Evolutionary conservation across 2,797 vertebrate species (phyloP).

Genomic region (Adrianichthys oophorus): DNA sequence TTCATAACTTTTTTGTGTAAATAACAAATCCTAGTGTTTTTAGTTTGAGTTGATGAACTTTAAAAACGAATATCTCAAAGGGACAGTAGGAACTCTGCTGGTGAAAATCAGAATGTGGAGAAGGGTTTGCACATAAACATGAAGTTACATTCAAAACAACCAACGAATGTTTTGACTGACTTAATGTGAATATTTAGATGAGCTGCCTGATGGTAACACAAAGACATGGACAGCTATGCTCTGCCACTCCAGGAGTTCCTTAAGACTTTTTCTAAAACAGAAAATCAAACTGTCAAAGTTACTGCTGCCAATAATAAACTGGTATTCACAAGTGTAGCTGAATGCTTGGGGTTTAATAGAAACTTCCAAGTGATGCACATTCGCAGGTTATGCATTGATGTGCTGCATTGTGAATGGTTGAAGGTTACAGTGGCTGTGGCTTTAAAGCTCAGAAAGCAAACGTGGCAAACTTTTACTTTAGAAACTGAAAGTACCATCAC

Average conservation of each 20-base stretch:
- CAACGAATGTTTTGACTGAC: slow-evolving; percentile 43
- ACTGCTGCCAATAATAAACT: slow-evolving; percentile 21
- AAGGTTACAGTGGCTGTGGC: slow-evolving; percentile 11
- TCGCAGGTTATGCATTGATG: slow-evolving; percentile 18
- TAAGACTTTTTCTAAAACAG: slow-evolving; percentile 3
- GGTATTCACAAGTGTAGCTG: slow-evolving; percentile 19
- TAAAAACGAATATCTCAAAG: slow-evolving; percentile 56
- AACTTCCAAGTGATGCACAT: neutral
- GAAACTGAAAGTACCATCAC: slow-evolving; percentile 6
- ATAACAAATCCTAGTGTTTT: slow-evolving; percentile 50
- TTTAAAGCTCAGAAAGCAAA: slow-evolving; percentile 14
- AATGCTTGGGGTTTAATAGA: slow-evolving; percentile 9
- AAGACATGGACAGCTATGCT: neutral
- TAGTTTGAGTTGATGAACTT: slow-evolving; percentile 46
- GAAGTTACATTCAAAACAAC: slow-evolving; percentile 35
- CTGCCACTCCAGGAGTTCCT: neutral
- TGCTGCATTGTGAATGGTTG: slow-evolving; percentile 9
- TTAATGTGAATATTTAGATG: slow-evolving; percentile 62
- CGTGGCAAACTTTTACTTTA: neutral
- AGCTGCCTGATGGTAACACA: neutral
- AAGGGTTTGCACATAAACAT: slow-evolving; percentile 35
- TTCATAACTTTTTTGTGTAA: slow-evolving; percentile 60
- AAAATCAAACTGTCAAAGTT: slow-evolving; percentile 11
- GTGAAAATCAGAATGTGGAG: slow-evolving; percentile 31
- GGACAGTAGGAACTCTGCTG: slow-evolving; percentile 49